phyloP scores from a whole-genome alignment of 2,113 vertebrate genomes.

The Salminus brasiliensis region DNA sequence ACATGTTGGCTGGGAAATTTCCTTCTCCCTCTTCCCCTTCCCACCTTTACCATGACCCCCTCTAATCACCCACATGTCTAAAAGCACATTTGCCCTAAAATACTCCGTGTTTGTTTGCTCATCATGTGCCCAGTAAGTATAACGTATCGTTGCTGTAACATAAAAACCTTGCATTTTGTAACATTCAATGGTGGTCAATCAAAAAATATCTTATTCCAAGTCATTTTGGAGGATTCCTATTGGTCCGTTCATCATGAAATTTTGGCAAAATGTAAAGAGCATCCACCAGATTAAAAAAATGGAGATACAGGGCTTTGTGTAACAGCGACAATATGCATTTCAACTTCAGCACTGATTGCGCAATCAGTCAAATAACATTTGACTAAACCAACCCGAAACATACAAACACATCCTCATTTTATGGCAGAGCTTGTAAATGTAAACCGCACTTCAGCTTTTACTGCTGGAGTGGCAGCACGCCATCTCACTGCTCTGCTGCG shows the following conservation, averaged over 20 bases:
- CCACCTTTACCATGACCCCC: slow-evolving; percentile 5
- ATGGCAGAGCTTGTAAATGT: neutral
- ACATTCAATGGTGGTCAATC: too few species aligned
- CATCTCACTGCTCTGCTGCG: neutral
- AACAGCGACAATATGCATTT: too few species aligned
- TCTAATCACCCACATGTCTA: slow-evolving; percentile 12
- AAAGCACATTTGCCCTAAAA: slow-evolving; percentile 25
- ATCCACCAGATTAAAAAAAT: too few species aligned
- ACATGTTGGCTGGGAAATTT: too few species aligned
- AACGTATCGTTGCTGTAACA: too few species aligned
- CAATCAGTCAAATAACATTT: neutral
- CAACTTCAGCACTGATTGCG: neutral
- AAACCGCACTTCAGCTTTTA: neutral
- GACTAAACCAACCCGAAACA: neutral
- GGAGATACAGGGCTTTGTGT: too few species aligned
- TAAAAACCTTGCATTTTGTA: too few species aligned
- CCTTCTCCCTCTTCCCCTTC: neutral
- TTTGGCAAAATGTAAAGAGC: too few species aligned
- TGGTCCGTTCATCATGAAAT: too few species aligned
- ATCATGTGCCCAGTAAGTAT: neutral
- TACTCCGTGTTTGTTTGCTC: neutral
- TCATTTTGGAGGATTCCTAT: too few species aligned
- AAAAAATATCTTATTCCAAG: too few species aligned
- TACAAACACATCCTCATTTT: neutral
- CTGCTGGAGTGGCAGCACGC: neutral